A percentile compares a stretch with the other conserved stretches of the same genome.
Evolutionary conservation across 2,113 vertebrate species (phyloP).

Genomic region (Thamnophis sirtalis): DNA sequence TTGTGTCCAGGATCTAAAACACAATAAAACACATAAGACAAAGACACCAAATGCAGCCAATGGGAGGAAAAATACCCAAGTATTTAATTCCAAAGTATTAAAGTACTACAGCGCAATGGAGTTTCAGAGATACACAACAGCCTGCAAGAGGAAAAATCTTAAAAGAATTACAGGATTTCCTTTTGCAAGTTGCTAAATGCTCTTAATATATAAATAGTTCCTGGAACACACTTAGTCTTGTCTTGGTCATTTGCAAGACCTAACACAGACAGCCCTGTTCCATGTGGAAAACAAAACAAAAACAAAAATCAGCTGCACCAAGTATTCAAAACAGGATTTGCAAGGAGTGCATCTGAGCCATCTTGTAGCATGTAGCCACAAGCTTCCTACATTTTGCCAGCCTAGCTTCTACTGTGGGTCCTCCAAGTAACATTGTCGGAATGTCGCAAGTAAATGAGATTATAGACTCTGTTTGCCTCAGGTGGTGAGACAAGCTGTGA

Average conservation of each 20-base stretch:
- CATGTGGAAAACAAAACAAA: not conserved
- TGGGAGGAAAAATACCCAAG: not conserved
- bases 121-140: not conserved
- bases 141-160: not conserved
- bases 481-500: not conserved
- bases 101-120: not conserved
- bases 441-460: not conserved
- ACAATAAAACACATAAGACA: not conserved
- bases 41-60: not conserved
- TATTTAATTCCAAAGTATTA: not conserved
- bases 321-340: not conserved
- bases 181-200: not conserved
- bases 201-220: not conserved
- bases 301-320: not conserved
- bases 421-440: not conserved
- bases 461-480: rapidly evolving
- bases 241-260: not conserved
- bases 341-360: not conserved
- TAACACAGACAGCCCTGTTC: not conserved
- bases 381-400: not conserved
- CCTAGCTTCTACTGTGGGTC: not conserved
- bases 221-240: not conserved
- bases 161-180: not conserved
- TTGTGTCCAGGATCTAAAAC: not conserved
- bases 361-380: not conserved